These are phyloP conservation scores for Mimachlamys varia DNA, from an alignment of 2,888 invertebrate species.

Conservation along the genomic window DNA sequence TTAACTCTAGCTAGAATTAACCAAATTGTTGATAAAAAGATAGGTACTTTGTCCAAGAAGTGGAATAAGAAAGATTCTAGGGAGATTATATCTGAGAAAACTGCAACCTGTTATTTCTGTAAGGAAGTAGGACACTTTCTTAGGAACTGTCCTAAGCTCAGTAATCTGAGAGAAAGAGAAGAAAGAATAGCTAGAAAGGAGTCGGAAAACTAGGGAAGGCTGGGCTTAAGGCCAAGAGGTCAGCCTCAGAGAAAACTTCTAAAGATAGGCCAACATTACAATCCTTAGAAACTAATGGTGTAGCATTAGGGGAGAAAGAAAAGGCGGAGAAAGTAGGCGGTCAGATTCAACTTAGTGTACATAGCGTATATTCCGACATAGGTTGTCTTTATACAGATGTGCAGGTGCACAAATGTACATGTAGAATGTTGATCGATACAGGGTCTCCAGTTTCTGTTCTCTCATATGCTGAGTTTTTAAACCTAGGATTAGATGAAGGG, in stretches of 20 bases:
- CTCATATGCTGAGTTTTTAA: background rate
- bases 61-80: background rate
- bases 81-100: background rate
- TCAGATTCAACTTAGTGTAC: background rate
- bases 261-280: too few species aligned
- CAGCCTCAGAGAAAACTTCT: too few species aligned
- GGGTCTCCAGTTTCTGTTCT: background rate
- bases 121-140: background rate
- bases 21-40: background rate
- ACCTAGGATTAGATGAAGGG: background rate
- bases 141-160: background rate
- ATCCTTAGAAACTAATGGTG: too few species aligned
- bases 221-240: background rate
- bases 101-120: background rate
- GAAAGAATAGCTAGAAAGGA: background rate
- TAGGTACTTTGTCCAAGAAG: background rate
- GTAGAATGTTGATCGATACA: background rate
- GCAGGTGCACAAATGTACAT: background rate
- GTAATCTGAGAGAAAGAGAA: background rate
- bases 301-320: background rate
- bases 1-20: background rate
- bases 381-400: slow-evolving; percentile 13
- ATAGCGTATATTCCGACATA: background rate
- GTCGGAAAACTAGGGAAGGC: background rate
- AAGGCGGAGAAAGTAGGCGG: background rate